These are phyloP conservation scores for Columba guinea DNA, from an alignment of 2,797 vertebrate species.

Conservation along the genomic window DNA sequence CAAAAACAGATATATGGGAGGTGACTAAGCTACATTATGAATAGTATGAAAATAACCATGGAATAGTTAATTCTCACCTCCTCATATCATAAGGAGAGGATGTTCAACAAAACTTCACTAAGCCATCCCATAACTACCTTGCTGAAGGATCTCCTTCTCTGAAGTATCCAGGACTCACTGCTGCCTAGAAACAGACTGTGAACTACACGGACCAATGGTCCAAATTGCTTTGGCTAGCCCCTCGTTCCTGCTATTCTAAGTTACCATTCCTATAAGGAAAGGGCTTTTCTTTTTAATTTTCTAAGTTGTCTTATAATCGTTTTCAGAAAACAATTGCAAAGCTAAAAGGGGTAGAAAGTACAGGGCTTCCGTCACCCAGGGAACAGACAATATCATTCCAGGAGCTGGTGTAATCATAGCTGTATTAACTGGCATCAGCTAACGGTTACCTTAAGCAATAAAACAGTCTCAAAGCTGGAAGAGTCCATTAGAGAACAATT, in stretches of 20 bases:
- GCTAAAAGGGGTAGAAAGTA: not conserved
- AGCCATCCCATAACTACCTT: not conserved
- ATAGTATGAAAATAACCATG: not conserved
- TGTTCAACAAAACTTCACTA: not conserved
- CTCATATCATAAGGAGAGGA: not conserved
- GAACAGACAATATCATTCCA: not conserved
- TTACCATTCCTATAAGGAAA: not conserved
- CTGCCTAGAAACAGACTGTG: not conserved
- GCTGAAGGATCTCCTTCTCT: not conserved
- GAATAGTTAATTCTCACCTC: not conserved
- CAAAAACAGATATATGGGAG: not conserved
- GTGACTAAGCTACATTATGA: not conserved
- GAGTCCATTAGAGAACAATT: constrained; percentile 67
- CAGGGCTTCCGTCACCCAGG: not conserved
- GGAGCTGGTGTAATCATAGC: not conserved
- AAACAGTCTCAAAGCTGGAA: constrained; percentile 58
- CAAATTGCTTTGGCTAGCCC: not conserved
- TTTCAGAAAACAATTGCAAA: not conserved
- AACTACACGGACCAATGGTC: not conserved
- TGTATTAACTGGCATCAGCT: constrained; percentile 30
- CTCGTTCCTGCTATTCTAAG: not conserved
- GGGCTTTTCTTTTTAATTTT: not conserved
- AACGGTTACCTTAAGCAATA: constrained; percentile 54
- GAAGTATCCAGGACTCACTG: not conserved
- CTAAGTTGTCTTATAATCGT: not conserved